Percentiles rank a stretch among this genome's conserved stretches.
These are phyloP conservation scores for Serranus cabrilla DNA, from an alignment of 2,797 vertebrate genomes.

Conservation along the genomic window DNA sequence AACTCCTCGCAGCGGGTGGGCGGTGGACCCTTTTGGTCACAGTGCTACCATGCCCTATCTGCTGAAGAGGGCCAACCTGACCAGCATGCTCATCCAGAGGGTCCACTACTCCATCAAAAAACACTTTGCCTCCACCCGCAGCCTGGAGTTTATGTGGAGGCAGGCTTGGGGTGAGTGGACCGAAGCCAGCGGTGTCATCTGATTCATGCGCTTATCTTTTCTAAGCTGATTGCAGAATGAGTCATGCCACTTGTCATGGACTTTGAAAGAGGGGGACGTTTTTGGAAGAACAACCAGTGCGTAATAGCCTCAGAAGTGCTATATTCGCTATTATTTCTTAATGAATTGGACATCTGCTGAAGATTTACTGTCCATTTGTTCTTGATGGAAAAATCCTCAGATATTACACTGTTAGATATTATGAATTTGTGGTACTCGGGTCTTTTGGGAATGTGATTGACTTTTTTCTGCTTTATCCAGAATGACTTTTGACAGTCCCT, in stretches of 20 bases:
- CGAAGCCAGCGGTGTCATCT: slow-evolving; percentile 29
- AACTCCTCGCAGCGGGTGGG: slow-evolving; percentile 93
- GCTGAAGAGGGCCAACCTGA: slow-evolving; percentile 94
- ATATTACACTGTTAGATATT: slow-evolving; percentile 20
- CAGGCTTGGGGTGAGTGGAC: slow-evolving; percentile 94
- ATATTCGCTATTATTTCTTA: slow-evolving; percentile 40
- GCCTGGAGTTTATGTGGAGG: slow-evolving; percentile 99
- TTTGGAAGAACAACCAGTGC: slow-evolving; percentile 32
- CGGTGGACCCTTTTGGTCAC: slow-evolving; percentile 96
- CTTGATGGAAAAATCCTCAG: slow-evolving; percentile 9
- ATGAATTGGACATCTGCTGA: slow-evolving; percentile 40
- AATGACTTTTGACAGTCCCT: background rate
- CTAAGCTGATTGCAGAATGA: slow-evolving; percentile 55
- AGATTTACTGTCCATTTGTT: slow-evolving; percentile 41
- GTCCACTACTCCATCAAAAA: slow-evolving; percentile 98
- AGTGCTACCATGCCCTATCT: slow-evolving; percentile 97
- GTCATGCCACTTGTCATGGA: slow-evolving; percentile 39
- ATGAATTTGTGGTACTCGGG: slow-evolving; percentile 12
- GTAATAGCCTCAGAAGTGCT: slow-evolving; percentile 21
- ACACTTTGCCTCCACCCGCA: slow-evolving; percentile 93
- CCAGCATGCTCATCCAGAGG: slow-evolving; percentile 98
- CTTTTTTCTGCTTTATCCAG: slow-evolving; percentile 9
- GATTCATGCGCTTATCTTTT: slow-evolving; percentile 59
- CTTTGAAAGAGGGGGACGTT: slow-evolving; percentile 39
- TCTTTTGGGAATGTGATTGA: slow-evolving; percentile 7